Evolutionary conservation across 2,113 vertebrate genomes (phyloP), one percentile per base, ranked within the genome.

Genomic region (Hemiscyllium ocellatum): DNA sequence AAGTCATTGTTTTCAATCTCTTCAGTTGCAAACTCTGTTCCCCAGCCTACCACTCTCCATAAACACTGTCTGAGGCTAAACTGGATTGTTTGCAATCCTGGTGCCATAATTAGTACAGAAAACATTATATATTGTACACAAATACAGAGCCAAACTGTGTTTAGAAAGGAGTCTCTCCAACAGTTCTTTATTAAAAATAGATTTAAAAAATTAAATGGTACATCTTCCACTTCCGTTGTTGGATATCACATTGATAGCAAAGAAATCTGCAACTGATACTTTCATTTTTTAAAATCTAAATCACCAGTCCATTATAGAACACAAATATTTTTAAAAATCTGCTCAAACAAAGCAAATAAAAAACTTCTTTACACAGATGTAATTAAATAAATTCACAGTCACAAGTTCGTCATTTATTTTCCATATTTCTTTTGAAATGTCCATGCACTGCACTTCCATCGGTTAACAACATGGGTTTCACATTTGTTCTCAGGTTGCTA

Each of bases 161-260:
- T n/a, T 8, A 68, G 33, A 72, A 52, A 95, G 29, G 47, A 13
- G 2, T 72, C 50, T 33, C n/a, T 50, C 1, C 68, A 72, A 52
- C 37, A 72, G 50, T 22, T 72, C 42, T 95, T 95, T 95, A 95
- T 95, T 95, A 70, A 95, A 95, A 95, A 95, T 10, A 24, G 66
- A 52, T 72, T 47, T 47, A 76, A 95, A 95, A 95, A 72, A 20
- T 68, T 68, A 94, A 94, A 42, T 42, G 33, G 29, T 61, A 90
- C 26, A 33, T 90, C 52, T 29, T 50, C 69, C 33, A 33, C 26
- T 50, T 95, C 52, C 68, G 52, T 95, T 72, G 5, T 33, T 72
- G 42, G 15, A 26, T 95, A 42, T 72, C 12, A 5, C 8, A 7
- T 70, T 42, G 19, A 47, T 29, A 89, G 68, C 68, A 72, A 95